A percentile compares a stretch with the other conserved stretches of the same genome.
These are phyloP conservation scores for Squalus acanthias DNA, from an alignment of 2,797 vertebrate genomes.

Conservation along the genomic window DNA sequence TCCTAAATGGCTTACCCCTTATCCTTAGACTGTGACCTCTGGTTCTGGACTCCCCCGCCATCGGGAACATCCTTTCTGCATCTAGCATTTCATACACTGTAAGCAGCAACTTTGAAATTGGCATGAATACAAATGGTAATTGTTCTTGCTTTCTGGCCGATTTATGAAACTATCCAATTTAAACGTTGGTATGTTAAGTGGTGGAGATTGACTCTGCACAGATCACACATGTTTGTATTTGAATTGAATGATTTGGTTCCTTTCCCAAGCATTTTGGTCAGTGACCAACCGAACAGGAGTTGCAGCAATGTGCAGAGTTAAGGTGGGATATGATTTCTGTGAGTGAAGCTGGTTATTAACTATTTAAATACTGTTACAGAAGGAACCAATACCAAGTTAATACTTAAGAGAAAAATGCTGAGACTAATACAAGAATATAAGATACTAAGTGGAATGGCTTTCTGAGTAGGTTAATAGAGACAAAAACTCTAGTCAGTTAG, in stretches of 20 bases:
- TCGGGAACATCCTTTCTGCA: too few relatives aligned
- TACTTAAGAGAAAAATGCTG: not conserved
- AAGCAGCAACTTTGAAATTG: too few relatives aligned
- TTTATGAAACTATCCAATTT: too few relatives aligned
- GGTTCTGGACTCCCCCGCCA: too few relatives aligned
- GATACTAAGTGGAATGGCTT: not conserved
- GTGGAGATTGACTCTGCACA: too few relatives aligned
- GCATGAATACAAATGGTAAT: too few relatives aligned
- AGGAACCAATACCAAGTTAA: not conserved
- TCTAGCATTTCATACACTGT: too few relatives aligned
- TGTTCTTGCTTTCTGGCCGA: too few relatives aligned
- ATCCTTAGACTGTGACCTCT: too few relatives aligned
- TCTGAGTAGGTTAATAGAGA: not conserved
- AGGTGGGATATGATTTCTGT: not conserved
- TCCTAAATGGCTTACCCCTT: too few relatives aligned
- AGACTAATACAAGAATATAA: not conserved
- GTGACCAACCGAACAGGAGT: not conserved
- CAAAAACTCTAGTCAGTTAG: not conserved
- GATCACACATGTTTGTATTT: too few relatives aligned
- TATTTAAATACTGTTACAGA: not conserved
- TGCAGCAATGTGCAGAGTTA: not conserved
- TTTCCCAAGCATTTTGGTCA: not conserved
- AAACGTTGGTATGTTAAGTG: too few relatives aligned
- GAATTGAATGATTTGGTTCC: not conserved
- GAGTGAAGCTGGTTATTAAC: not conserved